Base-by-base conservation (phyloP, 2,797 vertebrate species). In the Acanthopagrus latus region DNA sequence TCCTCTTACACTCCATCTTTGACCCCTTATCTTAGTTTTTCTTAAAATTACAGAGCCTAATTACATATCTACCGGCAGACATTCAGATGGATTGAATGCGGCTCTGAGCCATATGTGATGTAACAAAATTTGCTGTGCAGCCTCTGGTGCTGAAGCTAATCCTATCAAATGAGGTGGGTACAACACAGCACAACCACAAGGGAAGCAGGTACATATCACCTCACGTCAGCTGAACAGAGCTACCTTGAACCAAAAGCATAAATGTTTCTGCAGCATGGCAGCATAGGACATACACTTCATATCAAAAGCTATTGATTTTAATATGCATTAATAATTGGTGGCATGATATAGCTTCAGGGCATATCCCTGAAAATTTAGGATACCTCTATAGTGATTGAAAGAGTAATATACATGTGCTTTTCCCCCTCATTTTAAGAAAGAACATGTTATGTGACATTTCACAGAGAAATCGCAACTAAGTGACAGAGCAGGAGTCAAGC, bases 101-200 rank as follows among this genome's bases (percentile, higher is more conserved):
- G 68, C 80, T 71, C 70, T 47, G 78, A 64, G 62, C 64, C 70
- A 47, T 66, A 60, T 72, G 81, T 76, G 66, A 78, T 85, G 81
- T 76, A 89, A 81, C 81, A 65, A 70, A 72, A 84, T 89, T 74
- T 86, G 65, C 82, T 47, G 64, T 59, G 29, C 70, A 71, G 74
- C 85, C 83, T 74, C 67, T 78, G 66, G 78, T 74, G 87, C 84
- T 56, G 80, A 74, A 78, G 71, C 79, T 92, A 94, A 94, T 94
- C 91, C 89, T 83, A 80, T 93, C 80, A 91, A 89, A 94, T 84
- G 71, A 84, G 82, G 85, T 91, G 91, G 90, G 86, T 79, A 80
- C 51, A 73, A 67, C 87, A 81, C 80, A 86, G 90, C 88, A 88
- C 82, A 90, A 78, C 64, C 89, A 85, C 87, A 84, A 59, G 86